Base-by-base conservation (phyloP, 2,888 invertebrate species). In the Heliconius erato region DNA sequence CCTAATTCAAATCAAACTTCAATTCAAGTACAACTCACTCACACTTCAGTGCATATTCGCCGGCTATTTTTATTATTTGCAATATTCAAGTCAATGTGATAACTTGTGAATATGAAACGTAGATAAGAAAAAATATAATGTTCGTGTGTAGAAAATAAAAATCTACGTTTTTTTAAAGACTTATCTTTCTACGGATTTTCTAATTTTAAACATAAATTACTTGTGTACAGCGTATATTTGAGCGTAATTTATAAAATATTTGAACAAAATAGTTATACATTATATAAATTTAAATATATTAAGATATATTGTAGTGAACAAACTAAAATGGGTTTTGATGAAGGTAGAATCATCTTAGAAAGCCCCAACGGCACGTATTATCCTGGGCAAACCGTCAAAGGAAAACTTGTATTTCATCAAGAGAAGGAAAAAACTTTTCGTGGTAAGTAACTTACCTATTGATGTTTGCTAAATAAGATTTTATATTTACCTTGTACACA, bases 351-450 rank as follows among this genome's bases (percentile, higher is more conserved):
- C 78, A 82, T 92, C 79, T 87, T 95, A 77, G 91, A 94, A 77
- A 92, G 90, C 84, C 91, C 90, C 11, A 92, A 90, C 86, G 92
- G 91, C 76, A 87, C 91, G 0, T 95, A 93, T 89, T 92, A 88
- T 86, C 85, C 94, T 2, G 95, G 95, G 2, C 93, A 95, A 85
- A 90, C 90, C 35, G 87, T 95, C 23, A 87, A 86, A 63, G 95
- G 94, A 1, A 90, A 89, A 85, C 85, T 95, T 78, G 88, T 91
- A 83, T 95, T 95, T 83, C 87, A 90, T 49, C 92, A 92, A 83
- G 88, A 89, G 35, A 92, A 93, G 84, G 87, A 88, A n/a, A 94
- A 94, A 89, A 91, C 88, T 84, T 93, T 94, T 89, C 91, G 95
- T 85, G 94, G 95, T 95, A 87, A 90, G 92, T 69, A 28, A 11